Evolutionary conservation across 2,113 vertebrate species (phyloP).

Genomic region (Barbus barbus): DNA sequence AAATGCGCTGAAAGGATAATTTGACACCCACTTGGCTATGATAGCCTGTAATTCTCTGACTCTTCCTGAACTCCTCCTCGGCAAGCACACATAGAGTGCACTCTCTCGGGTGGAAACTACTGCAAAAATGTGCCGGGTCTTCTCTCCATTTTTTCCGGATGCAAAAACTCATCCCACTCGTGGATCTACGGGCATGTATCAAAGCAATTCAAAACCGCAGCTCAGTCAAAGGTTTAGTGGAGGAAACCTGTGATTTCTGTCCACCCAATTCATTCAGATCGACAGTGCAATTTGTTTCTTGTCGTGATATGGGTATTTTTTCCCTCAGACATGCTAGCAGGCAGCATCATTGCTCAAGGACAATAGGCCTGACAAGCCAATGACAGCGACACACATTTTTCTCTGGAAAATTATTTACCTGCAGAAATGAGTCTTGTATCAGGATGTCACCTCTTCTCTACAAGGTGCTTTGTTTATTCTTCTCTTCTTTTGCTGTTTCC

Average conservation of each 20-base stretch:
- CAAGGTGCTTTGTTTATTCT: conserved; percentile 29
- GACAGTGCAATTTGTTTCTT: conserved; percentile 67
- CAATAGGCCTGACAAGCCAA: conserved; percentile 48
- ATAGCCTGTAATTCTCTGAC: conserved; percentile 61
- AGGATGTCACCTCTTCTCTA: conserved; percentile 27
- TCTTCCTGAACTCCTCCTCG: conserved; percentile 51
- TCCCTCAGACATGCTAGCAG: conserved; percentile 52
- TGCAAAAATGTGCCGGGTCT: conserved; percentile 22
- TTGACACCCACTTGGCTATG: conserved; percentile 68
- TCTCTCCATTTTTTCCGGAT: conserved; percentile 32
- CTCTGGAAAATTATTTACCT: conserved; percentile 38
- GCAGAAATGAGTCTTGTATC: conserved; percentile 29
- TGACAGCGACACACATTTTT: conserved; percentile 25
- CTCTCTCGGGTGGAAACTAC: background rate
- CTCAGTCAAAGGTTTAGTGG: conserved; percentile 52
- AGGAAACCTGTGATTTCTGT: conserved; percentile 59
- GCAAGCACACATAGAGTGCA: background rate
- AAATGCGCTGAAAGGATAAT: conserved; percentile 70
- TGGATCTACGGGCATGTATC: conserved; percentile 49
- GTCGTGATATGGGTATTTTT: conserved; percentile 53
- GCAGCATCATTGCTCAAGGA: conserved; percentile 57
- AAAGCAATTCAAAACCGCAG: conserved; percentile 47
- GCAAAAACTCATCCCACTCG: conserved; percentile 39
- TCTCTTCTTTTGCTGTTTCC: background rate
- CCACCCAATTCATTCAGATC: conserved; percentile 60